These are phyloP conservation scores for Machaerirhynchus nigripectus DNA, from an alignment of 2,113 vertebrate species.

Conservation along the genomic window DNA sequence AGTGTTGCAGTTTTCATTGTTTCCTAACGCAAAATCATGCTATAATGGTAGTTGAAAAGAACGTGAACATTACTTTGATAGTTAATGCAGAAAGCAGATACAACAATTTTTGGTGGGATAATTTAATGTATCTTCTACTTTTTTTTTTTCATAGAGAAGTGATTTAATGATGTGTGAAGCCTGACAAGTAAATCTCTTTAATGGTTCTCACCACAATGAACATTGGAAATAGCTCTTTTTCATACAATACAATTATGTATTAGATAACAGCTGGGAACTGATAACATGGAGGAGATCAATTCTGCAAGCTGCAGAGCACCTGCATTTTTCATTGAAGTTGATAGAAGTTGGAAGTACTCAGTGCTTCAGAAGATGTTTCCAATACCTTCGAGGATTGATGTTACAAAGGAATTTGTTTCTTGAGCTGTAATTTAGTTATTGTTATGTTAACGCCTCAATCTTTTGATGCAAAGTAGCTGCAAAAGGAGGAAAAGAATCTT, in stretches of 20 bases:
- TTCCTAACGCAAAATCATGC: neutral
- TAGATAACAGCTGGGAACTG: constrained; percentile 16
- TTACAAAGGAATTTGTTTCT: neutral
- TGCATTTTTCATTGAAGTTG: neutral
- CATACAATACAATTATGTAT: neutral
- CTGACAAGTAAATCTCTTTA: constrained; percentile 58
- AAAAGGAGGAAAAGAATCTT: neutral
- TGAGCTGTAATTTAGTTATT: constrained; percentile 25
- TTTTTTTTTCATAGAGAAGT: neutral
- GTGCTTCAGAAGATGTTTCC: neutral
- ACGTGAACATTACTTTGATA: neutral
- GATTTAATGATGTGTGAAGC: constrained; percentile 8
- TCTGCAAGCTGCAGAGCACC: constrained; percentile 3
- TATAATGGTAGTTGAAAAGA: neutral
- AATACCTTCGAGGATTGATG: neutral
- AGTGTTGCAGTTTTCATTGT: constrained; percentile 2
- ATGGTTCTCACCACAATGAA: constrained; percentile 36
- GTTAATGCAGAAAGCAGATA: neutral
- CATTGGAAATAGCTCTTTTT: constrained; percentile 43
- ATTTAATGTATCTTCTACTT: neutral
- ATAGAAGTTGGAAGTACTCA: neutral
- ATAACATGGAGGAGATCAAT: constrained; percentile 13
- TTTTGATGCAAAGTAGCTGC: neutral
- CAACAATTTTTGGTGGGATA: neutral
- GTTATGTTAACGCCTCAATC: constrained; percentile 3